A percentile compares a stretch with the other conserved stretches of the same genome.
Conservation (phyloP, 2,888 invertebrate genomes). For the Eristalinus aeneus region DNA sequence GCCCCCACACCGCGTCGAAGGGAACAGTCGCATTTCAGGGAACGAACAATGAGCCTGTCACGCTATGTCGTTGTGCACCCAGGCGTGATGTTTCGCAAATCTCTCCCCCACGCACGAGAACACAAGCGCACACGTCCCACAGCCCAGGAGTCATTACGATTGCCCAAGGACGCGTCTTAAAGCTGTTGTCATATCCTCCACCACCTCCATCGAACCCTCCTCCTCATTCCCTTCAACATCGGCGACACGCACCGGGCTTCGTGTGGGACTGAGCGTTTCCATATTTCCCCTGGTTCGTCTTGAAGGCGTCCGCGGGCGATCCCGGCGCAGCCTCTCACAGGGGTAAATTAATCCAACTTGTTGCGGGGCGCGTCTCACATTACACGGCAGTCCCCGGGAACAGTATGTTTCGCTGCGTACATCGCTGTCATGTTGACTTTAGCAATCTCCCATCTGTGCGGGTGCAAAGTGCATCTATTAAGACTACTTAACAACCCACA, state of each 20-base stretch:
- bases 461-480: neutral
- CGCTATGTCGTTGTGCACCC: slow-evolving; percentile 38
- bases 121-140: slow-evolving; percentile 17
- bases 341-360: slow-evolving; percentile 24
- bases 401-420: slow-evolving; percentile 34
- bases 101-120: slow-evolving; percentile 9
- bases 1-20: neutral
- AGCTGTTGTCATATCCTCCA: neutral
- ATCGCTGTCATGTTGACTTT: slow-evolving; percentile 19
- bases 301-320: neutral
- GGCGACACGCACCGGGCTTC: neutral
- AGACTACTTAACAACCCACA: slow-evolving; percentile 16
- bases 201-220: neutral
- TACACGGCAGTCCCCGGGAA: neutral
- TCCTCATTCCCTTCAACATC: too few relatives aligned
- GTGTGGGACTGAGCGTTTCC: slow-evolving; percentile 2
- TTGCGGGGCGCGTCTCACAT: slow-evolving; percentile 14
- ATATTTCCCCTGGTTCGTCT: neutral
- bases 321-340: neutral
- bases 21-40: neutral
- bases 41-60: slow-evolving; percentile 26
- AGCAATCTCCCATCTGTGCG: slow-evolving; percentile 28
- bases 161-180: slow-evolving; percentile 24
- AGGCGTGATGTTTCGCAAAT: slow-evolving; percentile 28
- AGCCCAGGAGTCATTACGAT: slow-evolving; percentile 29